Evolutionary conservation across 2,888 invertebrate genomes (phyloP), one percentile per base, ranked within the genome.

Genomic region (Pollenia labialis): DNA sequence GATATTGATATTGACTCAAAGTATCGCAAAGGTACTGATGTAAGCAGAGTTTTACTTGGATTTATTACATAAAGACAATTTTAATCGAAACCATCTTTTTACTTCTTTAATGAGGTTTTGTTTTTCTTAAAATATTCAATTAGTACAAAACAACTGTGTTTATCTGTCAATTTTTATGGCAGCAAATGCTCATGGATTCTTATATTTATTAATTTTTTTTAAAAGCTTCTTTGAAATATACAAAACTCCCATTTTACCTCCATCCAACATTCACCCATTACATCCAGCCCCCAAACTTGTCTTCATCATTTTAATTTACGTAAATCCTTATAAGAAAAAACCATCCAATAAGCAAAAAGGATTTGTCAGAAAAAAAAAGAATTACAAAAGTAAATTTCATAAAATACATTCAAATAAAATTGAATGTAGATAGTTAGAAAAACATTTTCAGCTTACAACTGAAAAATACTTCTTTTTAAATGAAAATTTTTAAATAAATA

Each of bases 281-380:
- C 52, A 44, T 9, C 46, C 44, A 23, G 23, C 10, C 16, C 16
- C 18, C n/a, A 2, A 1, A 0, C 9, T 18, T 62, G 46, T 52
- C 16, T 18, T 56, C 32, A 58, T 32, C 44, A 42, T 60, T 6
- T 32, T 32, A 16, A 69, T 54, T 82, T 76, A 69, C 9, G 48
- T 48, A 83, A 83, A 83, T 83, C 71, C 82, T 83, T 62, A 42
- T 1, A 46, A 81, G 42, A 64, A 68, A 56, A 66, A 79, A 52
- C 46, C 77, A 87, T 84, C 87, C 87, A 87, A 87, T 87, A 81
- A 84, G 87, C 84, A 84, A 81, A 87, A 87, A 81, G 84, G 84
- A 84, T 87, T 87, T 87, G 81, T 81, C 87, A 81, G 68, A 83
- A 75, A 56, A 52, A 50, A 72, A 32, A 32, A 23, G 23, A 23